A percentile compares a stretch with the other conserved stretches of the same genome.
phyloP scores from a whole-genome alignment of 2,113 vertebrate genomes.

The Pachyramphus minor region DNA sequence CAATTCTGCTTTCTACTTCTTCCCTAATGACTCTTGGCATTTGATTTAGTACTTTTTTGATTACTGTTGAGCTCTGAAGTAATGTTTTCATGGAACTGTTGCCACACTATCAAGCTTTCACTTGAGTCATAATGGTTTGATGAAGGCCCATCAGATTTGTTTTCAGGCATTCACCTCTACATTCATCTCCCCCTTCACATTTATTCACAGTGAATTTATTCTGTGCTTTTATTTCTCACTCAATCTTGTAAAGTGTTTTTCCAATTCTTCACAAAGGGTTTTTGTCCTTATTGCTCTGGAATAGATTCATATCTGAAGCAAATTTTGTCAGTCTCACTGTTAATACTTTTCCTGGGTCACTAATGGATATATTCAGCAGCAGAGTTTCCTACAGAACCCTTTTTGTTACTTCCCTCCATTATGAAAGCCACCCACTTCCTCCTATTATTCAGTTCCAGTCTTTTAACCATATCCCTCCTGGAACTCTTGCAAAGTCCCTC shows the following conservation, averaged over 20 bases:
- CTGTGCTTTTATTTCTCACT: neutral
- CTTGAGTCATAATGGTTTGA: neutral
- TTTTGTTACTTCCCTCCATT: neutral
- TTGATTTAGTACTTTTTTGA: neutral
- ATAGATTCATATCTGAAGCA: neutral
- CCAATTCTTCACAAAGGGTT: neutral
- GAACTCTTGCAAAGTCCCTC: neutral
- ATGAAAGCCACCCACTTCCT: neutral
- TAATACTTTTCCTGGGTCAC: neutral
- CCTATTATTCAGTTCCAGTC: neutral
- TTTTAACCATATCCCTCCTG: neutral
- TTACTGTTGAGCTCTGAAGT: neutral
- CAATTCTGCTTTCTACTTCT: neutral
- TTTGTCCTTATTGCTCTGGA: neutral
- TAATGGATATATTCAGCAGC: neutral
- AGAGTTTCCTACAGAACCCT: neutral
- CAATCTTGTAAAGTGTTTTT: neutral
- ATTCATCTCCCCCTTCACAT: neutral
- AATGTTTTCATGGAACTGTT: neutral
- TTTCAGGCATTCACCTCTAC: neutral
- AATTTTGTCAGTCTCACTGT: neutral
- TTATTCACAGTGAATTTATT: neutral
- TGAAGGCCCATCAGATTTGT: neutral
- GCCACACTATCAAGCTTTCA: neutral
- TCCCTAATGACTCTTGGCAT: constrained; percentile 1